Evolutionary conservation across 2,888 invertebrate genomes (phyloP), one percentile per base, ranked within the genome.

Genomic region (Aleiodes alternator): DNA sequence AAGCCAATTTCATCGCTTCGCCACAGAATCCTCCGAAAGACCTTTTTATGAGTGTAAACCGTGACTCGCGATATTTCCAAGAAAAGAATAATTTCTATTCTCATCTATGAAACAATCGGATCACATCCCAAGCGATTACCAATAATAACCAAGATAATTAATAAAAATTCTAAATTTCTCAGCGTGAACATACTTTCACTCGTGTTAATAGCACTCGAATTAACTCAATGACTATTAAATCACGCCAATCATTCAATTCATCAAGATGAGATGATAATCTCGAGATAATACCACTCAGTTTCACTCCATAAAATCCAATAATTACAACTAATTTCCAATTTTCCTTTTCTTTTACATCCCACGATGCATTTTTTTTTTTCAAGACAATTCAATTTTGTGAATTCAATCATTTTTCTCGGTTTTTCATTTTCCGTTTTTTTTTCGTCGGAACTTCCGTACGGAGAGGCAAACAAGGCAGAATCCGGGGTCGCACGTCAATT

Each of bases 401-500:
- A 6, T 34, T 34, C 34, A 4, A 31, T 34, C 4, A 16, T 34
- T 34, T 69, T 78, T 56, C 43, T 14, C 59, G 56, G 38, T 51
- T 73, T 73, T 76, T 57, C 23, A 23, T 53, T 77, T 75, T 76
- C 31, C 38, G 61, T 50, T 34, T 57, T 72, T 77, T 71, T 78
- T 66, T 75, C 53, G 61, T 80, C 53, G 56, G 43, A 71, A 70
- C 78, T 80, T 81, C 79, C 79, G 77, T 70, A 72, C 59, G 23
- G 8, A 68, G 14, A 53, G 29, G 48, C 38, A 70, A 23, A 69
- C 38, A 16, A 72, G 61, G 23, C 70, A 73, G 59, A 73, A 73
- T 64, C 61, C 78, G 83, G 83, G 85, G 88, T 89, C 89, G 81
- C 89, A 89, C 89, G 89, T 82, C 81, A 89, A 89, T 89, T 88